These are phyloP conservation scores for Oxystoma pomonae DNA, from an alignment of 2,888 invertebrate species.

Conservation along the genomic window DNA sequence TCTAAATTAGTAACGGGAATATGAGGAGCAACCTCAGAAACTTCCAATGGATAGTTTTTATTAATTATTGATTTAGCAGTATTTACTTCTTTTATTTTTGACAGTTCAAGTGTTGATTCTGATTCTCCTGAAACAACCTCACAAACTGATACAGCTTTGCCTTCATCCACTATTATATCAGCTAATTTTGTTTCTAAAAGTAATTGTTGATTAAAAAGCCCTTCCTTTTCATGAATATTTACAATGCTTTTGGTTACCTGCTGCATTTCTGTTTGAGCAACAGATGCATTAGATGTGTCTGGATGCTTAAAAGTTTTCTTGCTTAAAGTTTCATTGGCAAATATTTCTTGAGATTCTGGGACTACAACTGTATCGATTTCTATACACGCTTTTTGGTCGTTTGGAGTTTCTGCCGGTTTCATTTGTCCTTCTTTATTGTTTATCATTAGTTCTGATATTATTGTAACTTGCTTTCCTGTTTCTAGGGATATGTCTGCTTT, in stretches of 20 bases:
- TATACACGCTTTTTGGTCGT: conserved; percentile 42
- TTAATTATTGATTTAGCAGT: conserved; percentile 41
- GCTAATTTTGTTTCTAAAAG: conserved; percentile 41
- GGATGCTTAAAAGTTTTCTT: conserved; percentile 13
- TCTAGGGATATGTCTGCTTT: conserved; percentile 49
- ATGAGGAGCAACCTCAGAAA: conserved; percentile 36
- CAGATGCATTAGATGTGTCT: conserved; percentile 31
- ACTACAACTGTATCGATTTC: conserved; percentile 45
- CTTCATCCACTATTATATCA: conserved; percentile 46
- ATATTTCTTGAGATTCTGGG: conserved; percentile 40
- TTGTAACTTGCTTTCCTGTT: conserved; percentile 50
- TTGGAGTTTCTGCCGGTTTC: conserved; percentile 30
- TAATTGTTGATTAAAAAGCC: conserved; percentile 23
- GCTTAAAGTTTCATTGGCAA: conserved; percentile 25
- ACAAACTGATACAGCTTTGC: conserved; percentile 45
- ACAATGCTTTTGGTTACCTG: conserved; percentile 39
- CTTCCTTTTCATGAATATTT: conserved; percentile 43
- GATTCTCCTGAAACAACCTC: conserved; percentile 52
- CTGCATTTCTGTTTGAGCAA: conserved; percentile 39
- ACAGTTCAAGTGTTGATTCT: conserved; percentile 44
- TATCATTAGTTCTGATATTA: conserved; percentile 39
- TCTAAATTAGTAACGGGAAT: conserved; percentile 27
- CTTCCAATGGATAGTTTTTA: conserved; percentile 48
- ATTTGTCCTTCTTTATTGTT: conserved; percentile 42
- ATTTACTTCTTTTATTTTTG: conserved; percentile 36